These are phyloP conservation scores for Macquaria ambigua DNA, from an alignment of 2,113 vertebrate species.

Conservation along the genomic window DNA sequence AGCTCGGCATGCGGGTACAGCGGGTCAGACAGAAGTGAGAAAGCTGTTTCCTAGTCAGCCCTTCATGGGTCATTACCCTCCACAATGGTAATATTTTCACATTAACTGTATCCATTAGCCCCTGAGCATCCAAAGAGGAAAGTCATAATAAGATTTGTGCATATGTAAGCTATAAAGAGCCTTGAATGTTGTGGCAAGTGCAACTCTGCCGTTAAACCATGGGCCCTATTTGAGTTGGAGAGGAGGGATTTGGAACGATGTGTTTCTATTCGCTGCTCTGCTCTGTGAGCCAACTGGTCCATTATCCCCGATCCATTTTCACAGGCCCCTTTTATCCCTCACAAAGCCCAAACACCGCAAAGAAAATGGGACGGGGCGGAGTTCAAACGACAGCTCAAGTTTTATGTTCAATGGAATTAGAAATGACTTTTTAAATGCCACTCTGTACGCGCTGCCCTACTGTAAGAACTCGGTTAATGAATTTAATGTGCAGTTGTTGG, in stretches of 20 bases:
- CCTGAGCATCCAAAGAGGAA: conserved; percentile 57
- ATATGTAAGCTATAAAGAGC: conserved; percentile 79
- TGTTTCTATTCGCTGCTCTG: conserved; percentile 73
- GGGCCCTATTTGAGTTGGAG: conserved; percentile 77
- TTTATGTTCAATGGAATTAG: conserved; percentile 82
- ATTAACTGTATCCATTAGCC: conserved; percentile 50
- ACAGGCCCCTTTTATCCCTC: conserved; percentile 81
- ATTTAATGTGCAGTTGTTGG: conserved; percentile 80
- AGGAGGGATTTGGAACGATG: conserved; percentile 67
- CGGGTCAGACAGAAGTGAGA: conserved; percentile 18
- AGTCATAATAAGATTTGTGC: conserved; percentile 65
- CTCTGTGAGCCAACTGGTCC: conserved; percentile 76
- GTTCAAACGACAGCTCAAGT: conserved; percentile 78
- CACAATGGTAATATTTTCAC: conserved; percentile 68
- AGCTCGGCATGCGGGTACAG: background rate
- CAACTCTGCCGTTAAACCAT: conserved; percentile 68
- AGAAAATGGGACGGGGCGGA: conserved; percentile 74
- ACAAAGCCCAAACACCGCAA: conserved; percentile 77
- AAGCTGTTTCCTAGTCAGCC: conserved; percentile 22
- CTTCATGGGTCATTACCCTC: conserved; percentile 40
- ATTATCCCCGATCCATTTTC: conserved; percentile 81
- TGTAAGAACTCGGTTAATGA: conserved; percentile 79
- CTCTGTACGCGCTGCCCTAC: conserved; percentile 67
- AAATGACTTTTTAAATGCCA: conserved; percentile 83
- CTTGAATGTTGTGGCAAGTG: conserved; percentile 69